Evolutionary conservation across 2,797 vertebrate genomes (phyloP), one percentile per base, ranked within the genome.

Genomic region (Oceanodroma leucorhoa): DNA sequence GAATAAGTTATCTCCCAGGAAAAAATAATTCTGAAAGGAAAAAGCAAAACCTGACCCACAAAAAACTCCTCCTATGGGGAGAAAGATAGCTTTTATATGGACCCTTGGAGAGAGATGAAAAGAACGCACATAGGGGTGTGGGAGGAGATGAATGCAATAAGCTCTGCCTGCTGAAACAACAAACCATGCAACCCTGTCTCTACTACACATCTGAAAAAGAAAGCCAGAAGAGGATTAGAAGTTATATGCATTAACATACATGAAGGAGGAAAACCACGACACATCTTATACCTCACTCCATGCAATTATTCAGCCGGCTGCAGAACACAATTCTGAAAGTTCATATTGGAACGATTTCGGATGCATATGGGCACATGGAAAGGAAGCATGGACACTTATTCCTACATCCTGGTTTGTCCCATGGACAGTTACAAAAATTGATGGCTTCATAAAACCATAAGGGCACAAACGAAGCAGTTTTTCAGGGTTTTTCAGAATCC

Each of bases 161-260:
- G 94, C 88, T 94, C 90, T 91, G 88, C n/a, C 75, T 86, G 93
- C 64, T 85, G 66, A 89, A 94, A 94, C 67, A 80, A 94, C 34
- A 76, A 91, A 90, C 50, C 93, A 94, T 95, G 94, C 95, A 96
- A 90, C 29, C 46, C 40, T 85, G 45, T 41, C 54, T 75, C 27
- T 89, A 83, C 20, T 48, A 94, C 27, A 70, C 29, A 92, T 94
- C 87, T 94, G 93, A 60, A 94, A 96, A 96, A 94, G 94, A 80
- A 92, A 96, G 94, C 95, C 90, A 51, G 83, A 80, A 84, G 93
- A 91, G 60, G 85, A 91, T 96, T 97, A 97, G 90, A 75, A 92
- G 93, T 96, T 95, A 95, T 93, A 87, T 77, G 91, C 91, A 94
- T 82, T 88, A 86, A 93, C 73, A 57, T 53, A 94, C 55, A 67